Conservation (phyloP, 2,888 invertebrate species). For the Seira ritae region DNA sequence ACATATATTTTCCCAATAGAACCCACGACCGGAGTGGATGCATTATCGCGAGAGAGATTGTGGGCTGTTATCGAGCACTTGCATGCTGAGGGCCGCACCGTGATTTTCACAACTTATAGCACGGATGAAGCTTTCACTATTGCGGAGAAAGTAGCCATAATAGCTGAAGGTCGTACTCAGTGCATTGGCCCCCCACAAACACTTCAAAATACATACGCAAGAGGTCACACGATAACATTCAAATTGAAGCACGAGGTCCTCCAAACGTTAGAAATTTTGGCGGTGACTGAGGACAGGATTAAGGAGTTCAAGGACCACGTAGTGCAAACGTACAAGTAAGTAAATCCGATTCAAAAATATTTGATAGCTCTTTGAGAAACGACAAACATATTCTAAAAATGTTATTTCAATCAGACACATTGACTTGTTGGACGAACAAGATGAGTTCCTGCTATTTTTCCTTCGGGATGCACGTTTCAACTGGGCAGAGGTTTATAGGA, state of each 20-base stretch:
- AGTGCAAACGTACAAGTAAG: slow-evolving; percentile 50
- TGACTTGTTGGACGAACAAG: slow-evolving; percentile 67
- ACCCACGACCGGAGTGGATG: slow-evolving; percentile 33
- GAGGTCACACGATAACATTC: slow-evolving; percentile 60
- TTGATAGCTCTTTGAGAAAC: neutral
- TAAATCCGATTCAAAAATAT: slow-evolving; percentile 12
- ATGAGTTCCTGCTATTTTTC: slow-evolving; percentile 65
- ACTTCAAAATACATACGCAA: slow-evolving; percentile 54
- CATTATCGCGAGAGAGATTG: slow-evolving; percentile 49
- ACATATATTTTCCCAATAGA: slow-evolving; percentile 15
- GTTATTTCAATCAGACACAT: slow-evolving; percentile 31
- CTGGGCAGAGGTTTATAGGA: slow-evolving; percentile 61
- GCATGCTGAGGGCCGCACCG: slow-evolving; percentile 48
- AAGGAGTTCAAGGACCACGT: slow-evolving; percentile 53
- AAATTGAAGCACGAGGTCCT: slow-evolving; percentile 59
- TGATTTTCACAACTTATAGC: slow-evolving; percentile 63
- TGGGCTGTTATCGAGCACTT: slow-evolving; percentile 66
- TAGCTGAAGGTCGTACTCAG: slow-evolving; percentile 65
- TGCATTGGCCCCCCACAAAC: slow-evolving; percentile 61
- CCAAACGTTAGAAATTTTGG: slow-evolving; percentile 46
- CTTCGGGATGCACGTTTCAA: slow-evolving; percentile 55
- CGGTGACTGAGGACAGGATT: slow-evolving; percentile 52
- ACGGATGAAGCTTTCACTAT: slow-evolving; percentile 62
- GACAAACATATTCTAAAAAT: no score
- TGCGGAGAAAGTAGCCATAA: slow-evolving; percentile 50